Evolutionary conservation across 2,797 vertebrate genomes (phyloP), one percentile per base, ranked within the genome.

Genomic region (Furcifer pardalis): DNA sequence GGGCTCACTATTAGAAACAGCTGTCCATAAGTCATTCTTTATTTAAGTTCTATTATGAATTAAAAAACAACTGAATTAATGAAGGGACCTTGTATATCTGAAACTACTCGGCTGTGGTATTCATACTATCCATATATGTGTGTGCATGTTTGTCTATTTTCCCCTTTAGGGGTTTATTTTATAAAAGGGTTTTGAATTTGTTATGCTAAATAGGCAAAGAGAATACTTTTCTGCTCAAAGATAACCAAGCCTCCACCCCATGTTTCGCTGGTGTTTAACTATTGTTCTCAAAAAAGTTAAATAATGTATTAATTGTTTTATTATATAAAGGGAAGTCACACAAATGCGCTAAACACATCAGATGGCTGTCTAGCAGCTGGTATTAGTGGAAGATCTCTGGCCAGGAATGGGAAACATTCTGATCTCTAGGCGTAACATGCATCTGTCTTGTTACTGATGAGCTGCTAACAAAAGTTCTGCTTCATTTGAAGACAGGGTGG

Each of bases 11-110:
- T 97, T 97, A 96, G 96, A 97, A 97, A 97, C 97, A 97, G 97
- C 97, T 97, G 97, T 95, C 94, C 91, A 93, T 95, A 96, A 97
- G 96, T 97, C 94, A 95, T 93, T 97, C 97, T 97, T 98, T 97
- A 97, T 98, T 98, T 97, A 96, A 97, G 96, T 97, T 97, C 95
- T 97, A 97, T 97, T 97, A 97, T 95, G 95, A 96, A 97, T 96
- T 96, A 96, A 95, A 97, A 96, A 97, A 97, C 96, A 97, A 97
- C 96, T 95, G 96, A 97, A 96, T 97, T 97, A 97, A 98, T 96
- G 96, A 98, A 97, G 96, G 95, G 90, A 94, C 94, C 96, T 96
- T 97, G 96, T 97, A 95, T 96, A 96, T 93, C 92, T 93, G 87
- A 92, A 94, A 93, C 95, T 95, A 95, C 91, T 95, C 92, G 95